A percentile compares a stretch with the other conserved stretches of the same genome.
Evolutionary conservation across 2,888 invertebrate genomes (phyloP).

Genomic region (Cephus nigrinus): DNA sequence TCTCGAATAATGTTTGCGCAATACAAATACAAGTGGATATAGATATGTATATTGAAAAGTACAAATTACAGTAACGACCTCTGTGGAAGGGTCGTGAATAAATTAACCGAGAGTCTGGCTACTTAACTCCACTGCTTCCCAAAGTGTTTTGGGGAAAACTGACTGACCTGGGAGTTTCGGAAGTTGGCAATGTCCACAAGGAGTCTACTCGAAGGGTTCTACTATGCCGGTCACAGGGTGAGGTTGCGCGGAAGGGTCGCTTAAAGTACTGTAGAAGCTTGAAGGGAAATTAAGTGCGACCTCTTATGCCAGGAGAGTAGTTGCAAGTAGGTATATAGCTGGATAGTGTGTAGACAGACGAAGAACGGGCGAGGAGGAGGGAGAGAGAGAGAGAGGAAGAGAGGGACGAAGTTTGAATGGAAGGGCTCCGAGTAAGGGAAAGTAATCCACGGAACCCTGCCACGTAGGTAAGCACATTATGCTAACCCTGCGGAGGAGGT

Average conservation of each 20-base stretch:
- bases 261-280: neutral
- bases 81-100: too few species aligned
- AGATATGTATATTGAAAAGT: too few species aligned
- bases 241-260: neutral
- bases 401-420: slow-evolving; percentile 8
- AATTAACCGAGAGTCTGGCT: too few species aligned
- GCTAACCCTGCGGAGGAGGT: slow-evolving; percentile 33
- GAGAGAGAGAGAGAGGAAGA: neutral
- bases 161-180: too few species aligned
- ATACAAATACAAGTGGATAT: too few species aligned
- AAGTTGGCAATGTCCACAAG: too few species aligned
- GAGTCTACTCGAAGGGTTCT: too few species aligned
- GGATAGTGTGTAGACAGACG: slow-evolving; percentile 5
- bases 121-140: too few species aligned
- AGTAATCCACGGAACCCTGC: slow-evolving; percentile 8
- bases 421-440: neutral
- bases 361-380: neutral
- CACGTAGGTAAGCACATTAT: slow-evolving; percentile 37
- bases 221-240: too few species aligned
- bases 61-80: too few species aligned
- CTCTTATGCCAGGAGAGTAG: slow-evolving; percentile 9
- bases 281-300: slow-evolving; percentile 39
- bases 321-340: neutral
- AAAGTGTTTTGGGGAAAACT: too few species aligned
- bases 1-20: too few species aligned